Evolutionary conservation across 2,888 invertebrate genomes (phyloP), one percentile per base, ranked within the genome.

Genomic region (Philereme transversata): DNA sequence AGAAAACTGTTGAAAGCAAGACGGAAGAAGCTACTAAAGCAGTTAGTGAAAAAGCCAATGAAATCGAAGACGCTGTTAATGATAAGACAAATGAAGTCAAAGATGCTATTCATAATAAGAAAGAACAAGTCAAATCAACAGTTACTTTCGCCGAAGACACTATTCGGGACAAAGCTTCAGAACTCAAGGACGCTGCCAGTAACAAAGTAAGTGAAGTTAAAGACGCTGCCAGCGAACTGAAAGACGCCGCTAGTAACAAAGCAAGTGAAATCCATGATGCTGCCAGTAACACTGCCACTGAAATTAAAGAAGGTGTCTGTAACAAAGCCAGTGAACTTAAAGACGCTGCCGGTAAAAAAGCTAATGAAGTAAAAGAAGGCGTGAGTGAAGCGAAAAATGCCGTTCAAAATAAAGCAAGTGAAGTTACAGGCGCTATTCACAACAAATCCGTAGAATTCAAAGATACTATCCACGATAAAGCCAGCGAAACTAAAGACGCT

Each of bases 41-140:
- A 4, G 74, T 81, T 9, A 71, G 78, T 48, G 80, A 78, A 4
- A 79, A 72, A 67, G 65, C 75, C 50, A 75, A 73, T 56, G 78
- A 86, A 62, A 64, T 82, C 3, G 77, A 82, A 64, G 75, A 75
- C 40, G 57, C 75, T 9, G 64, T 71, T 40, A 44, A 63, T 5
- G 69, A 71, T 33, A 76, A 71, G 61, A 64, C 66, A 1, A 64
- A 67, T 45, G 69, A 72, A 58, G 52, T 71, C 0, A 60, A 68
- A 56, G 54, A 69, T 9, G 55, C 67, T 6, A 52, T 75, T 7
- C 57, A 72, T 4, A 70, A 74, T 5, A 75, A 74, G 5, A 69
- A 75, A 40, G 68, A 68, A 22, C 68, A 70, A 44, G 57, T 69
- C 8, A 71, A 68, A 62, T 51, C 62, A 6, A 51, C 63, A 4